phyloP scores from a whole-genome alignment of 2,797 vertebrate species.

The Chrosomus eos region DNA sequence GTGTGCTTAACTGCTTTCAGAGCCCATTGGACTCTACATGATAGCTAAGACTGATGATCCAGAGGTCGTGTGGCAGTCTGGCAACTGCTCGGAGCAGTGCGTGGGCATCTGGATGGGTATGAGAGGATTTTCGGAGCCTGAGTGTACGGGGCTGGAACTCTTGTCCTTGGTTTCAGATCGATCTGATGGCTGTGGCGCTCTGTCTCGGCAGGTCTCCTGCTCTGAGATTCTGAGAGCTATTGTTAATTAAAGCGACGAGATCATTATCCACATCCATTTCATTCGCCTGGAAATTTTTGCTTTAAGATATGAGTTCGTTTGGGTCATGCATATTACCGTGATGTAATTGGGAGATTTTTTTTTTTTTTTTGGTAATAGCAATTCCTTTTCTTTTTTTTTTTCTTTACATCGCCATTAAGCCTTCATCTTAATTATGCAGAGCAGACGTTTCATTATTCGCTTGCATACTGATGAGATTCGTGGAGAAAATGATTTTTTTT shows the following conservation, averaged over 20 bases:
- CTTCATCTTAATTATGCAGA: slow-evolving; percentile 63
- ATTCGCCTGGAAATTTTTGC: slow-evolving; percentile 45
- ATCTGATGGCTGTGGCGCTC: slow-evolving; percentile 22
- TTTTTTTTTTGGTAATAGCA: slow-evolving; percentile 47
- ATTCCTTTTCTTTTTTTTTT: slow-evolving; percentile 60
- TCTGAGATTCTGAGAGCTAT: slow-evolving; percentile 45
- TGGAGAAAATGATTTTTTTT: slow-evolving; percentile 52
- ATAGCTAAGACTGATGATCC: slow-evolving; percentile 5
- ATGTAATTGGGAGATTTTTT: slow-evolving; percentile 47
- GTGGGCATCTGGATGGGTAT: slow-evolving; percentile 23
- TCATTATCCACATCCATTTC: slow-evolving; percentile 59
- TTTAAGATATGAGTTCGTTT: slow-evolving; percentile 60
- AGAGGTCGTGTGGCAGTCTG: slow-evolving; percentile 7
- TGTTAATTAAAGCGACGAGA: slow-evolving; percentile 61
- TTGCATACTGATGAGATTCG: slow-evolving; percentile 62
- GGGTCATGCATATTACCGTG: slow-evolving; percentile 40
- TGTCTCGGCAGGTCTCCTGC: slow-evolving; percentile 43
- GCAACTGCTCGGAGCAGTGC: slow-evolving; percentile 5
- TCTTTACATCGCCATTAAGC: slow-evolving; percentile 59
- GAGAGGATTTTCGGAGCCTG: slow-evolving; percentile 31
- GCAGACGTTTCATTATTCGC: slow-evolving; percentile 62
- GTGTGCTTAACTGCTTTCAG: not conserved
- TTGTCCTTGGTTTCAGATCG: not conserved
- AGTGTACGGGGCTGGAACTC: slow-evolving; percentile 6
- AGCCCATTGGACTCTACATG: not conserved